phyloP scores from a whole-genome alignment of 2,888 invertebrate genomes.

The Anthophora plumipes region DNA sequence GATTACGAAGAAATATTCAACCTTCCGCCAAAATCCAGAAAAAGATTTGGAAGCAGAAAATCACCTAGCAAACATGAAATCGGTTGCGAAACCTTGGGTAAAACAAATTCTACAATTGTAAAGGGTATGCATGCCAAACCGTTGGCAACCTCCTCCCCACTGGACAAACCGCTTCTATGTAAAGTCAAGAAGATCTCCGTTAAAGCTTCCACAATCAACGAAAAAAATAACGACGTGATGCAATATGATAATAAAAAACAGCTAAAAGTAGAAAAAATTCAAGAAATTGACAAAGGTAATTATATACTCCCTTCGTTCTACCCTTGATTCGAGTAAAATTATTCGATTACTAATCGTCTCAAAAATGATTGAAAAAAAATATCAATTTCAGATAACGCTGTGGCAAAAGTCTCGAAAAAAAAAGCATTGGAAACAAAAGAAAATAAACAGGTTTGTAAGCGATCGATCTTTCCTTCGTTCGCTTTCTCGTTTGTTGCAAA shows the following conservation, averaged over 20 bases:
- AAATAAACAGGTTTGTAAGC: constrained; percentile 68
- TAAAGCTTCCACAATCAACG: constrained; percentile 26
- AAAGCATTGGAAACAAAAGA: constrained; percentile 71
- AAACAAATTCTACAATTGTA: constrained; percentile 14
- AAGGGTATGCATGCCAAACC: constrained; percentile 66
- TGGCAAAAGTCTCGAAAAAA: constrained; percentile 68
- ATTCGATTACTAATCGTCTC: background rate
- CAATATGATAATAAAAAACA: constrained; percentile 46
- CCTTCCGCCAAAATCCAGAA: constrained; percentile 72
- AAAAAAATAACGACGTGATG: constrained; percentile 10
- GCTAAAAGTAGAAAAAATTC: constrained; percentile 25
- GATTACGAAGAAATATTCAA: constrained; percentile 77
- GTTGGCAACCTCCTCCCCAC: constrained; percentile 78
- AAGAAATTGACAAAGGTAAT: constrained; percentile 51
- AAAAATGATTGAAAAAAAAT: background rate
- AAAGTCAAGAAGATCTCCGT: constrained; percentile 55
- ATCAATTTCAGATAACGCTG: constrained; percentile 59
- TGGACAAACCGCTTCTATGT: constrained; percentile 47
- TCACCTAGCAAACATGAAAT: constrained; percentile 55
- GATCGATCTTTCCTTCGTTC: background rate
- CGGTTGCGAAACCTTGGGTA: constrained; percentile 5
- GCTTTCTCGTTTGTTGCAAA: too few relatives aligned
- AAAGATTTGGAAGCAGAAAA: constrained; percentile 57
- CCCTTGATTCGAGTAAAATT: background rate
- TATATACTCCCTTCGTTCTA: background rate